These are phyloP conservation scores for Leptinotarsa defecta DNA, from an alignment of 1,140 invertebrate genomes.

Conservation along the genomic window DNA sequence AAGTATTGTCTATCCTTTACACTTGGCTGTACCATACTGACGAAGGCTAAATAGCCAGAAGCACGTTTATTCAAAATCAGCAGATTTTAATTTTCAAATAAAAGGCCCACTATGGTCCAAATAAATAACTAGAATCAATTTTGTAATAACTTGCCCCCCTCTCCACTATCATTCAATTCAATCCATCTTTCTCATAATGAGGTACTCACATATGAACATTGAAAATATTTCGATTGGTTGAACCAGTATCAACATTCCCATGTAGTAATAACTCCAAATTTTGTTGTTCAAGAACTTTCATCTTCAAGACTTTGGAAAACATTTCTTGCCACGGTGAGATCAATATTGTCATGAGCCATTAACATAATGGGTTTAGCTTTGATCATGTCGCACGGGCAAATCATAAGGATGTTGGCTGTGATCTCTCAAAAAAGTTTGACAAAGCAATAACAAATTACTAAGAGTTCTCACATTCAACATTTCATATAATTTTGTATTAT, in stretches of 20 bases:
- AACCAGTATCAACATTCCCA: neutral
- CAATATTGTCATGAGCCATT: neutral
- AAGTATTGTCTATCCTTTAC: no score
- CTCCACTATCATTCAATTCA: neutral
- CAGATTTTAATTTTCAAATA: no score
- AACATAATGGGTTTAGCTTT: neutral
- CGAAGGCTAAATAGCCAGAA: no score
- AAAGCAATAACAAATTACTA: neutral
- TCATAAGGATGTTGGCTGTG: neutral
- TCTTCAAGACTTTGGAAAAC: neutral
- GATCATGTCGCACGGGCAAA: neutral
- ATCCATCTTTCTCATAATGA: neutral
- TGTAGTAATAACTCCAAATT: neutral
- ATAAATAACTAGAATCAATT: no score
- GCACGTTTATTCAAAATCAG: no score
- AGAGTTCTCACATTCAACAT: neutral
- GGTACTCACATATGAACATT: neutral
- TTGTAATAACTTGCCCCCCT: no score
- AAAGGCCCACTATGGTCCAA: no score
- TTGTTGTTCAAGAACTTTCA: neutral
- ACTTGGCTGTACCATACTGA: no score
- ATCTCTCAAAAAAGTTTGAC: neutral
- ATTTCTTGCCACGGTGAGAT: neutral
- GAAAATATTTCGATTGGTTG: neutral
- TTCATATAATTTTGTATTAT: neutral